phyloP scores from a whole-genome alignment of 2,888 invertebrate species.

The Zele albiditarsus region DNA sequence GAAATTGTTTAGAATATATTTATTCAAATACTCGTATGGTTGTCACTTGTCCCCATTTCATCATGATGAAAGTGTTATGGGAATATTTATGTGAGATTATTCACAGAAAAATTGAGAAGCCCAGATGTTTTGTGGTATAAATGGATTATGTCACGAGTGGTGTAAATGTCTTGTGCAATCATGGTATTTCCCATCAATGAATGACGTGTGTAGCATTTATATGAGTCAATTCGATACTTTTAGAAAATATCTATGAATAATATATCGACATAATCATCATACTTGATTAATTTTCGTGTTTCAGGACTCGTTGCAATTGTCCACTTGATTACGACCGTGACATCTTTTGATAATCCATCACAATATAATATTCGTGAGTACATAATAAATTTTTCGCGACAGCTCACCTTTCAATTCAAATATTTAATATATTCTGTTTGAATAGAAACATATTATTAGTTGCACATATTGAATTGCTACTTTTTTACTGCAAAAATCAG shows the following conservation, averaged over 20 bases:
- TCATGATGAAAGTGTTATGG: constrained; percentile 20
- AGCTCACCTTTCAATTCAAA: not conserved
- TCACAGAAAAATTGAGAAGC: constrained; percentile 40
- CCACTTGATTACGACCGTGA: constrained; percentile 56
- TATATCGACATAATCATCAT: not conserved
- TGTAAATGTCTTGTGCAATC: not conserved
- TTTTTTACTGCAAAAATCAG: too few species aligned
- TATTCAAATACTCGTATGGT: not conserved
- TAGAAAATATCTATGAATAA: not conserved
- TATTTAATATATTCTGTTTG: too few species aligned
- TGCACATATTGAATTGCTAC: too few species aligned
- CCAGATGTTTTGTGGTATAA: constrained; percentile 23
- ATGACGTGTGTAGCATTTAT: too few species aligned
- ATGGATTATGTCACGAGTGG: constrained; percentile 13
- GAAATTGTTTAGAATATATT: not conserved
- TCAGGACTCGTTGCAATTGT: constrained; percentile 63
- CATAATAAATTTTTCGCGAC: not conserved
- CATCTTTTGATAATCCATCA: constrained; percentile 59
- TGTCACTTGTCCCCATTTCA: constrained; percentile 15
- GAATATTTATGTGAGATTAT: not conserved
- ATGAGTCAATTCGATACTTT: constrained; percentile 1
- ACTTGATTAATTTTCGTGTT: constrained; percentile 44
- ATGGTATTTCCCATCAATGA: constrained; percentile 3
- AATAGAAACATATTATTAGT: too few species aligned
- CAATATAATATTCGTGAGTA: constrained; percentile 65